Conservation (phyloP, 2,113 vertebrate species). For the Istiophorus platypterus region DNA sequence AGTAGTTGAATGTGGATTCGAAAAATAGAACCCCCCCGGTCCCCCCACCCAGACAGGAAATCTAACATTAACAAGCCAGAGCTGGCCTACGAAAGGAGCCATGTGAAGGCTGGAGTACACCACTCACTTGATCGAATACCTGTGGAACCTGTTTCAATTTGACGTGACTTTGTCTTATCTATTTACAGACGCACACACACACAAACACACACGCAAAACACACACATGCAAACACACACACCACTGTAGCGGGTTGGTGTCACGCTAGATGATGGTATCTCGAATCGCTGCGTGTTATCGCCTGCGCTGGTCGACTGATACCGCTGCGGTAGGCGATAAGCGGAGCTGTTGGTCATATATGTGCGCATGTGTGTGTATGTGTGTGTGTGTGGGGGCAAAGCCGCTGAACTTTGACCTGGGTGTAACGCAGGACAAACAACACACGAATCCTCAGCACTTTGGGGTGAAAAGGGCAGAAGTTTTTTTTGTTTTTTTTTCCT, state of each 20-base stretch:
- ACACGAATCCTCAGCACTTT: neutral
- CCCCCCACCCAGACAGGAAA: constrained; percentile 1
- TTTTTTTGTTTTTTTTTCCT: too few species aligned
- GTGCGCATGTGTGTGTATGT: too few species aligned
- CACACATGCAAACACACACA: neutral
- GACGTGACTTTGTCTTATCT: neutral
- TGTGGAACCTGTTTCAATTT: neutral
- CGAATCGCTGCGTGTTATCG: neutral
- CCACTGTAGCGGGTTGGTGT: rapidly evolving
- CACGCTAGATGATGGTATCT: constrained; percentile 6
- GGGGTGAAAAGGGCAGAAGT: neutral
- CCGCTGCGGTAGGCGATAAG: neutral
- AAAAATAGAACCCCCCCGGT: neutral
- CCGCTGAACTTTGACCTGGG: constrained; percentile 30
- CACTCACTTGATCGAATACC: neutral
- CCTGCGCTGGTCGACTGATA: neutral
- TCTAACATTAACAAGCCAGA: constrained; percentile 37
- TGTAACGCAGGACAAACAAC: neutral
- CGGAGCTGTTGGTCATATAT: neutral
- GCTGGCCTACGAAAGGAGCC: constrained; percentile 29
- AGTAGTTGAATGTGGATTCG: neutral
- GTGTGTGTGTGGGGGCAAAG: neutral
- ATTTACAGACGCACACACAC: neutral
- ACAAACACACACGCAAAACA: too few species aligned
- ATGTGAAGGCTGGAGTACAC: neutral